These are phyloP conservation scores for Mystacides longicornis DNA, from an alignment of 2,888 invertebrate species.

Conservation along the genomic window DNA sequence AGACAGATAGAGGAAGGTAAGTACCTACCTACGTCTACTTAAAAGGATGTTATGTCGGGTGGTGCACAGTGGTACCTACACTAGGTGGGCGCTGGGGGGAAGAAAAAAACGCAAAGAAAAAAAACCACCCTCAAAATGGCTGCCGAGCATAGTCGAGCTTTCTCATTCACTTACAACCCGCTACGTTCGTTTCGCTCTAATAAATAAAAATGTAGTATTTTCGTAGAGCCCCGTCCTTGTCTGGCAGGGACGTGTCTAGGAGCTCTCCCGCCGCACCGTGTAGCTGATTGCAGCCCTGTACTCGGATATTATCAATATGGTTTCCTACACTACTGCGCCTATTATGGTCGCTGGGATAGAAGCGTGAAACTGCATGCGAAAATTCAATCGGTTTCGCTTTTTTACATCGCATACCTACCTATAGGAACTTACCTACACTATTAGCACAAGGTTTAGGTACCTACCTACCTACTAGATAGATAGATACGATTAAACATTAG, in stretches of 20 bases:
- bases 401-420: too few relatives aligned
- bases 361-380: too few relatives aligned
- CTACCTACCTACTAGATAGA: too few relatives aligned
- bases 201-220: constrained; percentile 26
- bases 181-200: constrained; percentile 36
- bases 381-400: too few relatives aligned
- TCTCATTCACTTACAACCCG: constrained; percentile 27
- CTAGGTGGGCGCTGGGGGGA: constrained; percentile 32
- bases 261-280: constrained; percentile 45
- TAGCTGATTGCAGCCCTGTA: constrained; percentile 55
- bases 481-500: too few relatives aligned
- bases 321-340: constrained; percentile 14
- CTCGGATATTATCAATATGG: constrained; percentile 33
- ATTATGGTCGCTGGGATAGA: too few relatives aligned
- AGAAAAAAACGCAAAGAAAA: constrained; percentile 48
- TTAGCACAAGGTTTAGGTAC: too few relatives aligned
- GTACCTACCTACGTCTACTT: neutral
- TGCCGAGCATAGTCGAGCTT: constrained; percentile 46
- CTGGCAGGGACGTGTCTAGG: too few relatives aligned
- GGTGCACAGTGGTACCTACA: neutral
- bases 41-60: neutral
- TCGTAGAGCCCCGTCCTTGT: constrained; percentile 33
- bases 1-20: neutral
- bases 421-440: too few relatives aligned
- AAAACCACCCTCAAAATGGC: constrained; percentile 69